Evolutionary conservation across 2,888 invertebrate genomes (phyloP).

Genomic region (Xestoiulus laeticollis): DNA sequence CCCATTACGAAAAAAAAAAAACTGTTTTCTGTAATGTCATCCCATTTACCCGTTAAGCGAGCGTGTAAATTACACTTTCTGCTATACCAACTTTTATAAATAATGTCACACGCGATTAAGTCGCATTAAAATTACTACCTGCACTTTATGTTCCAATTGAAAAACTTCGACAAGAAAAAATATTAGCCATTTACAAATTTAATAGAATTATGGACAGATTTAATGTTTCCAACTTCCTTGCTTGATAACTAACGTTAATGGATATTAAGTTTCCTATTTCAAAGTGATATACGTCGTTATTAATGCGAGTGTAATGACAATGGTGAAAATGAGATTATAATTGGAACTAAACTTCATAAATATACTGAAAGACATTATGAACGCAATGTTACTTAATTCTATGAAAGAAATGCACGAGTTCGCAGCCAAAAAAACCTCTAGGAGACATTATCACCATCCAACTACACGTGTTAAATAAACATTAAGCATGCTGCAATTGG

Average conservation of each 20-base stretch:
- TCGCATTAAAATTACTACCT: slow-evolving; percentile 14
- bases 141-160: slow-evolving; percentile 6
- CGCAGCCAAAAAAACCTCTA: not conserved
- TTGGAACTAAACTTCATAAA: slow-evolving; percentile 21
- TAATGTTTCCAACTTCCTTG: not conserved
- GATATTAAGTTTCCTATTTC: slow-evolving; percentile 34
- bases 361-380: slow-evolving; percentile 1
- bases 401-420: not conserved
- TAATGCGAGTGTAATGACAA: not conserved
- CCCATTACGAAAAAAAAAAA: not conserved
- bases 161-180: not conserved
- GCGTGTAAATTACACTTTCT: not conserved
- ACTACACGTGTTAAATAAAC: not conserved
- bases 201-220: slow-evolving; percentile 17
- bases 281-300: slow-evolving; percentile 14
- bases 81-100: not conserved
- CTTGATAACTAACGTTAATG: slow-evolving; percentile 46
- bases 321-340: slow-evolving; percentile 37
- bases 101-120: slow-evolving; percentile 14
- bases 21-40: not conserved
- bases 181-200: slow-evolving; percentile 24
- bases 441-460: not conserved
- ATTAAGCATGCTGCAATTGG: not conserved
- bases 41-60: not conserved
- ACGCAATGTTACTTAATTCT: not conserved